These are phyloP conservation scores for Prosopocoilus inquinatus DNA, from an alignment of 2,888 invertebrate species.

Conservation along the genomic window DNA sequence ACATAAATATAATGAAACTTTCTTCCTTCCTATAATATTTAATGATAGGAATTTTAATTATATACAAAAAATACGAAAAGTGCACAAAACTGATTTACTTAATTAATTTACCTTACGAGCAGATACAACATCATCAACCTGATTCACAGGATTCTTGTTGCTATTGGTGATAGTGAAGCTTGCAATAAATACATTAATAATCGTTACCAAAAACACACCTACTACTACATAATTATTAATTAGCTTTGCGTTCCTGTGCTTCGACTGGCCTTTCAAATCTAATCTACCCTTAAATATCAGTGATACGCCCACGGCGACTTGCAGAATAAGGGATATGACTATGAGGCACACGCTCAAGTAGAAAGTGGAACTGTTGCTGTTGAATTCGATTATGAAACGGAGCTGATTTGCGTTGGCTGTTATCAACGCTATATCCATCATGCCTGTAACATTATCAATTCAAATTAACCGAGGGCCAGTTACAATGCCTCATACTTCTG, in stretches of 20 bases:
- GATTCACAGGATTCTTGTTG: too few species aligned
- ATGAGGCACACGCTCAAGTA: constrained; percentile 59
- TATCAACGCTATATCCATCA: constrained; percentile 69
- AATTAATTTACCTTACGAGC: too few species aligned
- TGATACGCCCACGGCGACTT: constrained; percentile 61
- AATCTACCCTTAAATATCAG: constrained; percentile 61
- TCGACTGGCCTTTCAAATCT: constrained; percentile 55
- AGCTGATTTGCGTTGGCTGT: constrained; percentile 71
- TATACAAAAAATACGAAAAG: too few species aligned
- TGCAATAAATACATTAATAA: constrained; percentile 68
- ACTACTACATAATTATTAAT: constrained; percentile 64
- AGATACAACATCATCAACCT: too few species aligned
- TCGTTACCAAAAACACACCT: constrained; percentile 65
- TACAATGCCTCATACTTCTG: neutral
- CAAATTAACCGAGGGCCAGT: too few species aligned
- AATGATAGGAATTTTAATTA: too few species aligned
- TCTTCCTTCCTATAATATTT: too few species aligned
- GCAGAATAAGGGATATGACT: constrained; percentile 59
- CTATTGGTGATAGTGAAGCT: constrained; percentile 55
- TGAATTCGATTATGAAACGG: constrained; percentile 62
- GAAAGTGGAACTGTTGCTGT: constrained; percentile 58
- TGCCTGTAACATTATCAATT: constrained; percentile 48
- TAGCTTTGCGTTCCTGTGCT: constrained; percentile 51
- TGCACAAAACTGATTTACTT: too few species aligned
- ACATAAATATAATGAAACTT: too few species aligned